Evolutionary conservation across 2,113 vertebrate genomes (phyloP), one percentile per base, ranked within the genome.

Genomic region (Phoenicopterus ruber): DNA sequence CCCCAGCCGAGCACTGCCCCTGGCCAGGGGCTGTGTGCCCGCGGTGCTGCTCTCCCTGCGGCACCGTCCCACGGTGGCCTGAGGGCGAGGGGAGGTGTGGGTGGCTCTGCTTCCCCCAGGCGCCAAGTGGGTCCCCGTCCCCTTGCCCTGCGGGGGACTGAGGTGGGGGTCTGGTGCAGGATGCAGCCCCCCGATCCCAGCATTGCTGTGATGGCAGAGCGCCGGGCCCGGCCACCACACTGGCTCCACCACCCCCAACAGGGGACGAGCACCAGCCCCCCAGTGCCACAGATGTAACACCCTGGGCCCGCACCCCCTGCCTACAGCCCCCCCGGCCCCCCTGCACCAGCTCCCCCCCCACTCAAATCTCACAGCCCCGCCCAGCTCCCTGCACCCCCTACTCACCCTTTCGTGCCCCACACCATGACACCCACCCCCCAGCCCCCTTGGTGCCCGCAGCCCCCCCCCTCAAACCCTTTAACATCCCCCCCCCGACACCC

Each of bases 141-240:
- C 52, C 36, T 38, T 2, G 6, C 14, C 17, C 32, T 0, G 0
- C 12, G n/a, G n/a, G 22, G 25, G 17, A 21, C 7, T 3, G 67
- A 29, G 34, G 11, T 13, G 26, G 26, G 36, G 21, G 9, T 32
- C 29, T 29, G 57, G 47, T 0, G 0, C 9, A n/a, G 31, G 34
- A 38, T 1, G 7, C 52, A 9, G 11, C 26, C 47, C 58, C 73
- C 13, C 19, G 13, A 2, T 20, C 11, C 40, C 20, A 36, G 32
- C 50, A 17, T 13, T 2, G 2, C 20, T 18, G 42, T 8, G 24
- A 28, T 2, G 1, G n/a, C 71, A n/a, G 29, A 47, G 16, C 62
- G 34, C 13, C 1, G 0, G 20, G 28, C 21, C 59, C 5, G 3
- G 44, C 22, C 38, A 52, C 70, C 3, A 0, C 11, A 2, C 34